A percentile compares a stretch with the other conserved stretches of the same genome.
Conservation (phyloP, 2,113 vertebrate species). For the Trichomycterus rosablanca region DNA sequence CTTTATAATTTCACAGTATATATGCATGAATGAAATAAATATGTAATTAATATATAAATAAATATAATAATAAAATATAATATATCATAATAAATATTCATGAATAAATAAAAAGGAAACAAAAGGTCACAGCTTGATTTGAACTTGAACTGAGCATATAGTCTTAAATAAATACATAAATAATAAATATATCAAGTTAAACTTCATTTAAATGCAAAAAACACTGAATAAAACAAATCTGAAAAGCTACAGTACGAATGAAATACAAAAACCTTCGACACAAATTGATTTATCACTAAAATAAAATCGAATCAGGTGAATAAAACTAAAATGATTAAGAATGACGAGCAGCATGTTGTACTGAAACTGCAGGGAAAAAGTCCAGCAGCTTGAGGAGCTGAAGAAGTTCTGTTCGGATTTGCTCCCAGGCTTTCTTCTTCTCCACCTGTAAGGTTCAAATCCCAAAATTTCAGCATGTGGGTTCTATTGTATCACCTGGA, state of each 20-base stretch:
- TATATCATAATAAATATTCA: not conserved
- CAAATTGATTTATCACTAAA: no score
- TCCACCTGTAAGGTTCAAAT: constrained; percentile 40
- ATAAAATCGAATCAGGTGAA: no score
- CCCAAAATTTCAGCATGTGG: not conserved
- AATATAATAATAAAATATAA: not conserved
- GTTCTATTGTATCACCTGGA: not conserved
- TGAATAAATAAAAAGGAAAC: no score
- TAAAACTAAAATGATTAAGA: no score
- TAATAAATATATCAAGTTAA: not conserved
- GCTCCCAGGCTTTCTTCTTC: constrained; percentile 55
- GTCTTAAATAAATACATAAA: constrained; percentile 4
- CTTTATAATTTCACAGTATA: no score
- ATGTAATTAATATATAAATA: not conserved
- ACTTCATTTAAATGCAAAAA: not conserved
- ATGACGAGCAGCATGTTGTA: not conserved
- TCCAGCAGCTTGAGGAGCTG: constrained; percentile 42
- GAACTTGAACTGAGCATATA: not conserved
- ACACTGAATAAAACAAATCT: no score
- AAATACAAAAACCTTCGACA: no score
- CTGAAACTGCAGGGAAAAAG: constrained; percentile 33
- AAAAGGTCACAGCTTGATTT: not conserved
- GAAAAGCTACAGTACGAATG: no score
- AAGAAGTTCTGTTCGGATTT: constrained; percentile 49
- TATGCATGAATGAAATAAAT: not conserved